Conservation (phyloP, 92 coral and sea anemone genomes). For the Epizoanthus illoricatus region DNA sequence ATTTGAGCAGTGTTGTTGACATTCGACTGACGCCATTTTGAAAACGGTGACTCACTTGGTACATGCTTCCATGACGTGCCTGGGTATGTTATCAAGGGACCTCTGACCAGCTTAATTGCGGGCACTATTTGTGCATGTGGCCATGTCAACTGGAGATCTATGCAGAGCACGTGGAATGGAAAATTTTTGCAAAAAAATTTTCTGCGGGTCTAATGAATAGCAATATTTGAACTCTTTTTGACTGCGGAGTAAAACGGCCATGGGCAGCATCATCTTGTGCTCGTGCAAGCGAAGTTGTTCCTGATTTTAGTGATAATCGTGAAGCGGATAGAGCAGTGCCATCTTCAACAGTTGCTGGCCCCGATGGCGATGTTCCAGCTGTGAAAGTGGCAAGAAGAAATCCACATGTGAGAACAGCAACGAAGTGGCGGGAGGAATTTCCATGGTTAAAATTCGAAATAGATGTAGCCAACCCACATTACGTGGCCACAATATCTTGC, state of each 20-base stretch:
- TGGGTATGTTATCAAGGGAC: not conserved
- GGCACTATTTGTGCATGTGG: not conserved
- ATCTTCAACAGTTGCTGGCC: too few relatives aligned
- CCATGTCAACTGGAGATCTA: not conserved
- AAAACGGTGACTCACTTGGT: not conserved
- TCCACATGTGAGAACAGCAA: too few relatives aligned
- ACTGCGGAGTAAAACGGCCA: not conserved
- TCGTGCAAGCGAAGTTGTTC: conserved; percentile 2
- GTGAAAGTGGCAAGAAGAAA: too few relatives aligned
- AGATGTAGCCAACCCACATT: conserved; percentile 4
- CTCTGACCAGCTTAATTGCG: not conserved
- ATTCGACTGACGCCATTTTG: not conserved
- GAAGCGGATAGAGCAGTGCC: too few relatives aligned
- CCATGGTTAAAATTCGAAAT: not conserved
- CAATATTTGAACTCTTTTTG: not conserved
- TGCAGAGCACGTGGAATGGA: not conserved
- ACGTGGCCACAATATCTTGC: not conserved
- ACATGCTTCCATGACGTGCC: not conserved
- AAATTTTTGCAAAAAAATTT: not conserved
- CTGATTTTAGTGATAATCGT: too few relatives aligned
- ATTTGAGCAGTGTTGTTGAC: conserved; percentile 4
- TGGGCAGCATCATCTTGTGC: not conserved
- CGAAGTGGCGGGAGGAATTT: too few relatives aligned
- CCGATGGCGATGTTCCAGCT: too few relatives aligned
- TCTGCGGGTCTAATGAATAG: not conserved